phyloP scores from a whole-genome alignment of 2,888 invertebrate species.

The Drepanosiphum platanoidis region DNA sequence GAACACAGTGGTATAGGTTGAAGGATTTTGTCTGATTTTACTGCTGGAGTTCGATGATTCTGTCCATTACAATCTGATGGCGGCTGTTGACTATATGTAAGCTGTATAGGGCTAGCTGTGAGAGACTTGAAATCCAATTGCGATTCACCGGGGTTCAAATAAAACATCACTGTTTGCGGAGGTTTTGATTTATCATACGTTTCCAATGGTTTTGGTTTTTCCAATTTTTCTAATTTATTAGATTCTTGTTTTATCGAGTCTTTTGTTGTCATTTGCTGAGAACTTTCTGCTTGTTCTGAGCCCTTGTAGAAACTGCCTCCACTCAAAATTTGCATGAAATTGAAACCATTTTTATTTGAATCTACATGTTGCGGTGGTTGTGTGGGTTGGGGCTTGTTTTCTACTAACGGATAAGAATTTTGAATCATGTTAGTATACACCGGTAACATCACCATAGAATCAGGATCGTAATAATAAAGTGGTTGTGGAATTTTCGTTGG shows the following conservation, averaged over 20 bases:
- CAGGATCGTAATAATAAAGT: slow-evolving; percentile 56
- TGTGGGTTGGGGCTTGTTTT: slow-evolving; percentile 5
- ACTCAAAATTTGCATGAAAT: slow-evolving; percentile 56
- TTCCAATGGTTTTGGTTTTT: slow-evolving; percentile 44
- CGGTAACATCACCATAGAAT: slow-evolving; percentile 56
- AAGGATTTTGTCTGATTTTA: slow-evolving; percentile 25
- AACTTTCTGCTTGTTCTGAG: slow-evolving; percentile 53
- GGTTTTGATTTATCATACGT: slow-evolving; percentile 41
- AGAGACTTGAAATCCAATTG: slow-evolving; percentile 42
- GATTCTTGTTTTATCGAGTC: slow-evolving; percentile 37
- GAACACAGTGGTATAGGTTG: slow-evolving; percentile 59
- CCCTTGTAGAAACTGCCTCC: slow-evolving; percentile 50
- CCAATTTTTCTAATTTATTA: slow-evolving; percentile 45
- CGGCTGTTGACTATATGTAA: slow-evolving; percentile 23
- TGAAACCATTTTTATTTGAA: slow-evolving; percentile 35
- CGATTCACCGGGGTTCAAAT: slow-evolving; percentile 39
- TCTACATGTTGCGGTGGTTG: slow-evolving; percentile 21
- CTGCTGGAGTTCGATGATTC: neutral
- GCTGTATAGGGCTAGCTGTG: slow-evolving; percentile 19
- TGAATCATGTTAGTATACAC: slow-evolving; percentile 48
- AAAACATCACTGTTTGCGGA: slow-evolving; percentile 49
- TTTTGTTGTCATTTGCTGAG: slow-evolving; percentile 41
- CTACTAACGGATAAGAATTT: slow-evolving; percentile 22
- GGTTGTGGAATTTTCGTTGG: slow-evolving; percentile 33
- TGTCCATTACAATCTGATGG: slow-evolving; percentile 12